These are phyloP conservation scores for Silurus asotus DNA, from an alignment of 2,113 vertebrate species.

Conservation along the genomic window DNA sequence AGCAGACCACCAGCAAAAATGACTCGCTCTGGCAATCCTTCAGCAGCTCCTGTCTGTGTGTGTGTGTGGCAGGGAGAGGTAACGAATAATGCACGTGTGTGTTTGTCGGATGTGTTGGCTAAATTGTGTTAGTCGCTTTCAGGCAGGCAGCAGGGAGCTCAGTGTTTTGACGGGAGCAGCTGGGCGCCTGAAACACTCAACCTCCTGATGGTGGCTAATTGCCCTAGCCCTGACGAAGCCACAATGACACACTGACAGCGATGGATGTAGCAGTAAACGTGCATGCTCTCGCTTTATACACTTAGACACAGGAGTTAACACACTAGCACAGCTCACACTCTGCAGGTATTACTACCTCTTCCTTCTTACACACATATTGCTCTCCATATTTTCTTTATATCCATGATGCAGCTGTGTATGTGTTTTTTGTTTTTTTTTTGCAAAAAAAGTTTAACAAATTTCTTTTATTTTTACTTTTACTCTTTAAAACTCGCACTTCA, in stretches of 20 bases:
- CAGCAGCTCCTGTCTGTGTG: conserved; percentile 43
- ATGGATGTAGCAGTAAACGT: conserved; percentile 15
- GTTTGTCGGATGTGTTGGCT: conserved; percentile 8
- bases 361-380: not conserved
- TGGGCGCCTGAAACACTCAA: conserved; percentile 64
- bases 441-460: not conserved
- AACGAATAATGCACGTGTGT: conserved; percentile 14
- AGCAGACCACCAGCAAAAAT: conserved; percentile 59
- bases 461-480: not conserved
- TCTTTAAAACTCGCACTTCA: not conserved
- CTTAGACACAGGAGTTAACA: not conserved
- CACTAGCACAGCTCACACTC: conserved; percentile 21
- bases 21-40: conserved; percentile 41
- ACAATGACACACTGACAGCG: conserved; percentile 54
- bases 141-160: conserved; percentile 58
- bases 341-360: not conserved
- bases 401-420: not conserved
- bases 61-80: conserved; percentile 46
- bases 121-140: conserved; percentile 69
- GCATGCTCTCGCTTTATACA: not conserved
- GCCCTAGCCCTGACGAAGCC: conserved; percentile 44
- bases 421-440: not conserved
- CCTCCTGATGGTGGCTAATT: conserved; percentile 61
- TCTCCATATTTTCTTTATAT: not conserved
- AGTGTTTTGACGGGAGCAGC: conserved; percentile 69